Conservation (phyloP, 2,888 invertebrate species). For the Caradrina kadenii region DNA sequence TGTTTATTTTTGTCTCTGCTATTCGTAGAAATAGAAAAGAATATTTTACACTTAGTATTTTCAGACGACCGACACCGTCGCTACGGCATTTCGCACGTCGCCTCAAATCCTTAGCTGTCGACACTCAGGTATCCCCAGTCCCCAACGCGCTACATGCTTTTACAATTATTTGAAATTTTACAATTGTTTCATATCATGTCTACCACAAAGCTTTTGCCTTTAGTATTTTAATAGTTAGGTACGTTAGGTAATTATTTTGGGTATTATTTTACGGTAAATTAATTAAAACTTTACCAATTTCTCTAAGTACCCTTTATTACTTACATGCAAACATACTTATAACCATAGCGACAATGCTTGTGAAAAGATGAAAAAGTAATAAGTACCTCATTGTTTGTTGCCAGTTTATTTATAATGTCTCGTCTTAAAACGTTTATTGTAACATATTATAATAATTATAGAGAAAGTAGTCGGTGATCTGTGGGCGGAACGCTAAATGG, state of each 20-base stretch:
- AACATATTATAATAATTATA: slow-evolving; percentile 57
- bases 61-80: slow-evolving; percentile 46
- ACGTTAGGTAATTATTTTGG: background rate
- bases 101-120: slow-evolving; percentile 56
- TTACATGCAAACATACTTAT: background rate
- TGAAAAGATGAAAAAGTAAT: background rate
- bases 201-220: slow-evolving; percentile 33
- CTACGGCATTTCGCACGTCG: slow-evolving; percentile 46
- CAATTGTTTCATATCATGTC: slow-evolving; percentile 53
- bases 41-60: slow-evolving; percentile 50
- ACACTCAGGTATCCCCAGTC: slow-evolving; percentile 54
- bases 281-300: background rate
- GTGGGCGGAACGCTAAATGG: slow-evolving; percentile 69
- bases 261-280: slow-evolving; percentile 10
- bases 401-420: background rate
- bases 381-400: background rate
- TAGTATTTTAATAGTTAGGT: slow-evolving; percentile 25
- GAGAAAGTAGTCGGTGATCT: slow-evolving; percentile 62
- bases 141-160: slow-evolving; percentile 50
- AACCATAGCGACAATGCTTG: too few species aligned
- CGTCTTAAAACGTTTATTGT: slow-evolving; percentile 29
- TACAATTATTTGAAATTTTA: slow-evolving; percentile 55
- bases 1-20: slow-evolving; percentile 48
- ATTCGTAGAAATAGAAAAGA: slow-evolving; percentile 36
- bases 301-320: background rate